Base-by-base conservation (phyloP, 2,797 vertebrate genomes). In the Heliangelus exortis region DNA sequence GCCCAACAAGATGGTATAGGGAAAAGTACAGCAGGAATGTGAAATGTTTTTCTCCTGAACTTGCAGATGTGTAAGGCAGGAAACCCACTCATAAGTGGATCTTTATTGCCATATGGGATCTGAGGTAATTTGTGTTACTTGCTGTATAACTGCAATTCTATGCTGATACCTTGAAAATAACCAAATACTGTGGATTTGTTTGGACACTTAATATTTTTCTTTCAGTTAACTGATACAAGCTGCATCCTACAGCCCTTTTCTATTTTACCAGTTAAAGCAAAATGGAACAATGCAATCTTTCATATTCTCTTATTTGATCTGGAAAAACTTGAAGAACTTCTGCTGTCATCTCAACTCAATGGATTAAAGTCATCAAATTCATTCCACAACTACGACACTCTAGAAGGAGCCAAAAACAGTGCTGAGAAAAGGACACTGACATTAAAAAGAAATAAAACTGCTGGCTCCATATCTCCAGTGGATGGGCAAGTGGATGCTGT, bases 301-400 rank as follows among this genome's bases (percentile, higher is more conserved):
- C 98, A 98, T 17, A 18, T 98, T 76, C 96, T 98, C 17, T 82
- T 98, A 7, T 98, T 98, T 96, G 97, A 98, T 81, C 73, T 98
- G 95, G 98, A 97, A 91, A 97, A 94, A 55, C 96, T 98, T 71
- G 92, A 97, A 25, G 97, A 98, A 67, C 87, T 97, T 91, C 74
- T 98, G 36, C 90, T 95, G 28, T 95, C 96, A 0, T 90, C 89
- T 90, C 95, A 95, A 8, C 28, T 85, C 34, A 78, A 26, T 33
- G 95, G 86, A 5, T 68, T 88, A 9, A 97, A 97, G 65, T 39
- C 96, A 82, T 96, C 97, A 2, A 96, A 76, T 81, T 97, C 97
- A 3, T 97, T 97, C 84, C 81, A 96, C 31, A 96, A 91, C 48
- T 93, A 55, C 15, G 90, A 95, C 6, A n/a, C 78, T 28, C 77